Conservation (phyloP, 2,797 vertebrate species). For the Phaenicophaeus curvirostris region DNA sequence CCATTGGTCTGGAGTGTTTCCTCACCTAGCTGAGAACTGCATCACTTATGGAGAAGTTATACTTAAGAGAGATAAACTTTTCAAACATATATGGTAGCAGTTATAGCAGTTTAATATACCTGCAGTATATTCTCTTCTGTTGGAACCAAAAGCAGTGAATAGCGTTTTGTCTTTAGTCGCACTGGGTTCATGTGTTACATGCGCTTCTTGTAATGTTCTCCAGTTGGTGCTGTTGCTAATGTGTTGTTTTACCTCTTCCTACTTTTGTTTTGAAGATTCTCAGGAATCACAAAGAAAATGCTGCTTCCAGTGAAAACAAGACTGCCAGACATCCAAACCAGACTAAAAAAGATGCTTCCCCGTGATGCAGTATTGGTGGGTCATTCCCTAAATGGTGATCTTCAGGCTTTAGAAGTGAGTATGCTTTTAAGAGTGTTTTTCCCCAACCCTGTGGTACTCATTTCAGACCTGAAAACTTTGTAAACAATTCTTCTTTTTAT, state of each 20-base stretch:
- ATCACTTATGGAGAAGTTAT: neutral
- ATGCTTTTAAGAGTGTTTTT: neutral
- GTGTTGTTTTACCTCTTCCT: neutral
- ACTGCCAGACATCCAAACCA: conserved; percentile 82
- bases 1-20: neutral
- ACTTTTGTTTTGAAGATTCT: conserved; percentile 81
- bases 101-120: neutral
- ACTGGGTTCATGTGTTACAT: neutral
- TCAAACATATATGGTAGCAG: neutral
- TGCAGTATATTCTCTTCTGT: neutral
- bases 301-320: conserved; percentile 82
- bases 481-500: neutral
- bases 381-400: conserved; percentile 87
- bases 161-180: neutral
- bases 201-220: neutral
- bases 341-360: conserved; percentile 81
- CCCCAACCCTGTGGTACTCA: neutral
- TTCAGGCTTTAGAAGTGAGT: conserved; percentile 86
- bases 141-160: neutral
- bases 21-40: neutral
- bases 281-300: conserved; percentile 86
- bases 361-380: conserved; percentile 88
- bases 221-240: neutral
- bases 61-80: neutral
- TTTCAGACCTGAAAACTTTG: neutral